Percentiles rank a stretch among this genome's conserved stretches.
These are phyloP conservation scores for Pelmatolapia mariae DNA, from an alignment of 2,113 vertebrate species.

Conservation along the genomic window DNA sequence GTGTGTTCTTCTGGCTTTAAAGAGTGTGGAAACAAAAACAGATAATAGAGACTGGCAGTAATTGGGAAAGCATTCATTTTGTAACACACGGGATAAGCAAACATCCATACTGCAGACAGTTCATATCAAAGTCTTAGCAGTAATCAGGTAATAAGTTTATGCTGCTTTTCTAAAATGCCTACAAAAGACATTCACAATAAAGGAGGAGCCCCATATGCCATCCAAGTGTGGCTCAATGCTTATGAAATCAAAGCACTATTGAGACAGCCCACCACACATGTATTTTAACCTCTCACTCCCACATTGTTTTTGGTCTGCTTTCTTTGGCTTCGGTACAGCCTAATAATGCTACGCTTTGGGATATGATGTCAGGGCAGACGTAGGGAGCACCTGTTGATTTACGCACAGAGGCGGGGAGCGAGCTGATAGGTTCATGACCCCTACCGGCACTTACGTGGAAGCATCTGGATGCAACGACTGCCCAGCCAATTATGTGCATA, in stretches of 20 bases:
- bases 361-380: constrained; percentile 38
- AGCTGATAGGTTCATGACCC: constrained; percentile 27
- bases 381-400: constrained; percentile 50
- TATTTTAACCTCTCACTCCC: constrained; percentile 15
- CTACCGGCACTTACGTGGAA: neutral
- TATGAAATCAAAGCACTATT: neutral
- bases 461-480: neutral
- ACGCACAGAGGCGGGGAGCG: constrained; percentile 21
- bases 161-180: neutral
- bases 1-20: neutral
- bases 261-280: neutral
- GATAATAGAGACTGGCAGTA: neutral
- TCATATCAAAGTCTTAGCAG: neutral
- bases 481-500: neutral
- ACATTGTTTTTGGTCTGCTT: constrained; percentile 47
- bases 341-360: neutral
- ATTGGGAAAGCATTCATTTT: neutral
- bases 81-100: neutral
- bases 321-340: constrained; percentile 24
- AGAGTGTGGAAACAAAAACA: neutral
- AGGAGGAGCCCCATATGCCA: neutral
- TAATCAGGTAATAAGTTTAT: neutral
- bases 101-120: neutral
- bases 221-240: neutral
- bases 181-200: neutral